Evolutionary conservation across 2,113 vertebrate genomes (phyloP), one percentile per base, ranked within the genome.

Genomic region (Saimiri boliviensis): DNA sequence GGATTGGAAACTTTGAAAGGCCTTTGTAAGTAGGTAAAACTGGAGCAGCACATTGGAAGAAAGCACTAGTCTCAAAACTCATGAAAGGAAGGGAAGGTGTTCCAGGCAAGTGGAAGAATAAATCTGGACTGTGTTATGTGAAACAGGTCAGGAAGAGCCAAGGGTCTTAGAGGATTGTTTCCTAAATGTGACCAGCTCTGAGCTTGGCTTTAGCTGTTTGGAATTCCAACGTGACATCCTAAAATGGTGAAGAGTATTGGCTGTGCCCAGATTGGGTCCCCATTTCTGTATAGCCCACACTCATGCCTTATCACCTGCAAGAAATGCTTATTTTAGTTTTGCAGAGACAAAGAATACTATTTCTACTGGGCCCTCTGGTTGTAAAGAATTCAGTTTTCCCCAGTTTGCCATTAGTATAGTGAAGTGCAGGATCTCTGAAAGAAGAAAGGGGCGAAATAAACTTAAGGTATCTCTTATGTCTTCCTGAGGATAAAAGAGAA

Each of bases 301-400:
- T 66, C 32, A 12, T 4, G 40, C 30, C 17, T 84, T 74, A 54
- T 66, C 70, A 47, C n/a, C 58, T 68, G 20, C 35, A 88, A 90
- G 17, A 82, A 93, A 71, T 37, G 58, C 3, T 42, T 73, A 76
- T 54, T 93, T 93, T 47, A 86, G 68, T 86, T 93, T 91, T 91
- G 27, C 12, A 14, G 14, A 76, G 6, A 14, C 40, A 84, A 74
- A 83, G 45, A 27, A 92, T 73, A 89, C 63, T 70, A 45, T 85
- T 89, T 79, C 25, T 63, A 56, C 1, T 81, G 90, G 35, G 56
- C 42, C 17, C 52, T 56, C 54, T 80, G 25, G 12, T 25, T 76
- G 13, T 77, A 17, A 66, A 85, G 63, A 85, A 71, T 71, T 27
- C 30, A 81, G 4, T 9, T 86, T 17, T 83, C 21, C 27, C 58